Evolutionary conservation across 92 coral and sea anemone species (phyloP), one percentile per base, ranked within the genome.

Genomic region (Phymanthus crucifer): DNA sequence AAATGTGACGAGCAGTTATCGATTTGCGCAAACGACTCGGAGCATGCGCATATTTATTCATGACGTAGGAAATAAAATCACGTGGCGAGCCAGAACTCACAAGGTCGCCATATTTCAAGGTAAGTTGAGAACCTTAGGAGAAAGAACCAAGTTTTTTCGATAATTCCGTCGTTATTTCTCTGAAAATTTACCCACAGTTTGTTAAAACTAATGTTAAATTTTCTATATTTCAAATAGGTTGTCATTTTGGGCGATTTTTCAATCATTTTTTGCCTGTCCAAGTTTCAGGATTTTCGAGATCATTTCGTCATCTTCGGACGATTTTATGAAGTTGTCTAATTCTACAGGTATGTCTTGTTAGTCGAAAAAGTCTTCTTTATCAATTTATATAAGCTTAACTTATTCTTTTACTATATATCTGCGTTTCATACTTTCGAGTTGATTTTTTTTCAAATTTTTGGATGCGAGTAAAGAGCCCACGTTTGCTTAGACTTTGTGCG

Each of bases 251-350:
- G 71, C 27, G 19, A 33, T 83, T 83, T 45, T 40, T 21, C 18
- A 38, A 48, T n/a, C 66, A 38, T 82, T 45, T 83, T 29, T 38
- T 27, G 48, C 77, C 58, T 21, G n/a, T 32, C 86, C 50, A 82
- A 76, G 80, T 76, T 76, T 48, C n/a, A 32, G 46, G 79, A 73
- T 82, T 82, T 11, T 66, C 33, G 32, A 61, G 38, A 40, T 43
- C 79, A 73, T 82, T 82, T 82, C 86, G 86, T 82, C 86, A 82
- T 82, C 80, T 71, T 47, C 75, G 66, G 79, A 82, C 86, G 80
- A 82, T 82, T 82, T 82, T 82, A 82, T 82, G 86, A 82, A 82
- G 86, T 81, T 81, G 68, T 82, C 86, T 65, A 82, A 74, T 82
- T 65, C 56, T 50, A 73, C 86, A 82, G 86, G 86, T 82, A 82